Conservation (phyloP, 2,113 vertebrate genomes). For the Nycticorax nycticorax region DNA sequence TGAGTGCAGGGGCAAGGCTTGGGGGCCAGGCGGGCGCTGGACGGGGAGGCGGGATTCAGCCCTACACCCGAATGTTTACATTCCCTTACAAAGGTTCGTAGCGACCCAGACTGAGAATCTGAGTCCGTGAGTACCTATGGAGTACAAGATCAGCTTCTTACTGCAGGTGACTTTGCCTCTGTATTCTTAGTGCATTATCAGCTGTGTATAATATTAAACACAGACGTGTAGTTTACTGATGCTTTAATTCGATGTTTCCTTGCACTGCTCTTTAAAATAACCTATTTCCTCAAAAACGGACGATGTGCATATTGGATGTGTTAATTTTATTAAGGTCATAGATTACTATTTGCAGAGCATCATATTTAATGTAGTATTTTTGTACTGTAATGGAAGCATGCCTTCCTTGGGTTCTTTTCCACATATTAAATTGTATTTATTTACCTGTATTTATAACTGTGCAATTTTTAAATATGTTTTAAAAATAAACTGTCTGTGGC, state of each 20-base stretch:
- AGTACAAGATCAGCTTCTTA: slow-evolving; percentile 21
- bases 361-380: slow-evolving; percentile 77
- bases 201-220: slow-evolving; percentile 48
- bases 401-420: slow-evolving; percentile 78
- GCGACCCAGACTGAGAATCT: slow-evolving; percentile 31
- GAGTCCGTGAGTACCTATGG: neutral
- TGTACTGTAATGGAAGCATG: slow-evolving; percentile 79
- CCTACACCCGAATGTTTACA: slow-evolving; percentile 70
- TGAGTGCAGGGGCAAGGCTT: neutral
- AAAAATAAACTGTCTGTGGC: slow-evolving; percentile 80
- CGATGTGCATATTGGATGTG: slow-evolving; percentile 55
- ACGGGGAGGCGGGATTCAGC: neutral
- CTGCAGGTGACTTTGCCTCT: slow-evolving; percentile 47
- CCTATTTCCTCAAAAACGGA: slow-evolving; percentile 53
- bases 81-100: slow-evolving; percentile 35
- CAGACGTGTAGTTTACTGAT: slow-evolving; percentile 62
- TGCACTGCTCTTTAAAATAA: slow-evolving; percentile 73
- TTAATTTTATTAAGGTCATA: slow-evolving; percentile 64
- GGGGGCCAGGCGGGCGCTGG: neutral
- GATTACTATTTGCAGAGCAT: slow-evolving; percentile 68
- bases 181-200: slow-evolving; percentile 65
- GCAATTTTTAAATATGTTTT: slow-evolving; percentile 80
- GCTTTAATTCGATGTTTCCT: slow-evolving; percentile 64
- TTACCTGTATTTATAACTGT: slow-evolving; percentile 75
- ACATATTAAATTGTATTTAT: slow-evolving; percentile 78